phyloP scores from a whole-genome alignment of 2,797 vertebrate genomes.

The Danio tinwini region DNA sequence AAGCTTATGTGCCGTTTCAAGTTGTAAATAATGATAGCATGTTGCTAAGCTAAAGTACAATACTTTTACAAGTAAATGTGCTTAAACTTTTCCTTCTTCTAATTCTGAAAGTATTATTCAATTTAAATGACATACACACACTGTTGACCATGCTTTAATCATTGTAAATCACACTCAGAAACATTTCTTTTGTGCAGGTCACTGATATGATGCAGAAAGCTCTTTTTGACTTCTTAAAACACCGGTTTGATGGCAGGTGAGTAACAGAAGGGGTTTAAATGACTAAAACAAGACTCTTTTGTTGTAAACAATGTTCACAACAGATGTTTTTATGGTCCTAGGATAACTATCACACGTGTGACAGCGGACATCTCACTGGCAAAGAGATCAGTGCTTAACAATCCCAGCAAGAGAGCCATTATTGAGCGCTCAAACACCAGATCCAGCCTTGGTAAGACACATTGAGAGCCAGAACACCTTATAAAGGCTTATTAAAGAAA shows the following conservation, averaged over 20 bases:
- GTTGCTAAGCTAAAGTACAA: background rate
- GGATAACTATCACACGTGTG: constrained; percentile 98
- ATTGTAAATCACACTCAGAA: background rate
- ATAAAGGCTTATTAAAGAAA: background rate
- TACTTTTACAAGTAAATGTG: no score
- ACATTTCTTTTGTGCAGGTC: constrained; percentile 78
- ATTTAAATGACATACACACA: background rate
- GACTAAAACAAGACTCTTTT: background rate
- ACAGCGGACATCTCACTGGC: constrained; percentile 98
- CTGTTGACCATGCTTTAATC: background rate
- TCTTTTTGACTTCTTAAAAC: constrained; percentile 99
- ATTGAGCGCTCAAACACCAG: constrained; percentile 96
- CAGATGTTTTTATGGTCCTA: constrained; percentile 58
- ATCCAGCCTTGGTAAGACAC: constrained; percentile 91
- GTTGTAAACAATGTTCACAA: background rate
- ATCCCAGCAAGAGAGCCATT: constrained; percentile 97
- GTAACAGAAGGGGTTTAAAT: constrained; percentile 48
- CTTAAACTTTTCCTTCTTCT: no score
- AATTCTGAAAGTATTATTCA: background rate
- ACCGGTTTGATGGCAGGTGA: constrained; percentile 99
- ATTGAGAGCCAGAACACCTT: background rate
- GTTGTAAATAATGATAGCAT: background rate
- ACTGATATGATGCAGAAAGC: constrained; percentile 99
- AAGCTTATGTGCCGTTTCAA: no score
- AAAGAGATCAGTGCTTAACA: constrained; percentile 97